These are phyloP conservation scores for Gordius sp. DNA, from an alignment of 2,888 invertebrate genomes.

Conservation along the genomic window DNA sequence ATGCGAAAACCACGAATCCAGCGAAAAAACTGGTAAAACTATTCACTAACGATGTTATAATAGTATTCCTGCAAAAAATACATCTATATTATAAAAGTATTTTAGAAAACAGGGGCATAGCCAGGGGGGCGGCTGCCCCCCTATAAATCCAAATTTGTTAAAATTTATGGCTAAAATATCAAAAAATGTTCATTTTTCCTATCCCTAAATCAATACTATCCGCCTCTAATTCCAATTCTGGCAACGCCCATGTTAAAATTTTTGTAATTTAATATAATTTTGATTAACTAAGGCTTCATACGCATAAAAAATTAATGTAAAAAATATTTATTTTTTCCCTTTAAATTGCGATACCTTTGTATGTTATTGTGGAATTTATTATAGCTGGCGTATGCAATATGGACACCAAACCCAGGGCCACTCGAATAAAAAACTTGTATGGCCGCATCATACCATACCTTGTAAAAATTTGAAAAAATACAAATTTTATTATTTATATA, in stretches of 20 bases:
- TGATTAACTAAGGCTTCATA: slow-evolving; percentile 6
- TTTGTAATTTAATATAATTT: no score
- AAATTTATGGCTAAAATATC: no score
- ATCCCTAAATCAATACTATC: no score
- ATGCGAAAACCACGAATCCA: slow-evolving; percentile 92
- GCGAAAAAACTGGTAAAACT: slow-evolving; percentile 82
- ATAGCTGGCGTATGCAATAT: slow-evolving; percentile 83
- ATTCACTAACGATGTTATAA: slow-evolving; percentile 74
- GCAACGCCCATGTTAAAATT: no score
- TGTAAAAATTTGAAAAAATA: no score
- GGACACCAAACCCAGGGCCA: slow-evolving; percentile 86
- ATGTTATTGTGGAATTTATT: slow-evolving; percentile 97
- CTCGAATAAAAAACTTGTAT: slow-evolving; percentile 93
- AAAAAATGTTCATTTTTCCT: no score
- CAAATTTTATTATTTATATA: no score
- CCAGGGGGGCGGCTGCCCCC: no score
- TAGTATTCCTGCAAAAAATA: slow-evolving; percentile 43
- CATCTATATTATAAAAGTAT: background rate
- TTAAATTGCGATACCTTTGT: slow-evolving; percentile 46
- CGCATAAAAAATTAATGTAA: background rate
- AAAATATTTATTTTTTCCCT: no score
- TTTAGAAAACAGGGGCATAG: no score
- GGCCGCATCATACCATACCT: slow-evolving; percentile 97
- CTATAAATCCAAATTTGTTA: no score
- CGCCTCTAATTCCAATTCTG: no score